These are phyloP conservation scores for Dendrolimus pini DNA, from an alignment of 2,888 invertebrate species.

Conservation along the genomic window DNA sequence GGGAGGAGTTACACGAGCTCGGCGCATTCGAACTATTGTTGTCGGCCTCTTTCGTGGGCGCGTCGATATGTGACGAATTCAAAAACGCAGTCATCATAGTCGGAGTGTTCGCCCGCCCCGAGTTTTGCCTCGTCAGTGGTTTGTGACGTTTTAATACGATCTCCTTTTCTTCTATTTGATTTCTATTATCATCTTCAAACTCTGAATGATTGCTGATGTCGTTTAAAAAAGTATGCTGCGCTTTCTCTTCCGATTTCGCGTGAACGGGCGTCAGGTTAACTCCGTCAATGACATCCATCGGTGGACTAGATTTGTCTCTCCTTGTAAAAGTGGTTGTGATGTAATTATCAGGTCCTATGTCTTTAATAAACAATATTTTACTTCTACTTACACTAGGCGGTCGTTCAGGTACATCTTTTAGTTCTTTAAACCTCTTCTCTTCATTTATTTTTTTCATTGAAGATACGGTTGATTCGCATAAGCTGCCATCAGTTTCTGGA, in stretches of 20 bases:
- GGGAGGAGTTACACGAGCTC: constrained; percentile 63
- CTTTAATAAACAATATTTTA: constrained; percentile 78
- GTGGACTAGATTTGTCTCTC: constrained; percentile 47
- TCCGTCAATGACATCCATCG: constrained; percentile 43
- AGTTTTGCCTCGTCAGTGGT: constrained; percentile 81
- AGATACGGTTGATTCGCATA: constrained; percentile 74
- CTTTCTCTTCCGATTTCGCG: constrained; percentile 66
- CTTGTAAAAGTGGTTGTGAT: constrained; percentile 80
- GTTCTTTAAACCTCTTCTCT: constrained; percentile 53
- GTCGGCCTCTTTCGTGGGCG: constrained; percentile 39
- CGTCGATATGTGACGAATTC: constrained; percentile 59
- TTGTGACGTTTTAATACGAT: constrained; percentile 79
- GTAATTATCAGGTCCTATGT: constrained; percentile 85
- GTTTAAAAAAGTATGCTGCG: constrained; percentile 62
- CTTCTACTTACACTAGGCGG: constrained; percentile 63
- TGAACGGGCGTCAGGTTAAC: constrained; percentile 54
- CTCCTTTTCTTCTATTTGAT: constrained; percentile 70
- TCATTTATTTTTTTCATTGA: constrained; percentile 66
- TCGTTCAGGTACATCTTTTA: constrained; percentile 58
- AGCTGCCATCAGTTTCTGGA: constrained; percentile 78
- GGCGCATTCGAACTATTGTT: constrained; percentile 53
- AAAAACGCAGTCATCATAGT: constrained; percentile 69
- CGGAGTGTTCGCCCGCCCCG: constrained; percentile 73
- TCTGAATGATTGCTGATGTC: constrained; percentile 68
- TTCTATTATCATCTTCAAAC: constrained; percentile 68